Evolutionary conservation across 2,888 invertebrate genomes (phyloP), one percentile per base, ranked within the genome.

Genomic region (Dicycla oo): DNA sequence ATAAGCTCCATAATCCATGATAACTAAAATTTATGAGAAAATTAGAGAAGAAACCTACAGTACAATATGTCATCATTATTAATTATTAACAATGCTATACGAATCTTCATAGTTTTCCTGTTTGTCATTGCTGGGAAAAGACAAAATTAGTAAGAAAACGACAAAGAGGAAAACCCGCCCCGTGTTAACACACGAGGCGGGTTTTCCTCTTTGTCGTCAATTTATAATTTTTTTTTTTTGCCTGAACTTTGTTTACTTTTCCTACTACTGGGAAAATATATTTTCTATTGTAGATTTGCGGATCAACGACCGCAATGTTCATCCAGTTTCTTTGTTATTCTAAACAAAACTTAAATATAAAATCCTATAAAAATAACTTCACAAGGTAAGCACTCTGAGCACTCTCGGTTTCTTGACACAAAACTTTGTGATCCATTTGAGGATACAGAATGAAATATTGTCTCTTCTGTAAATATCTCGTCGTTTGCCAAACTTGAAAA

Each of bases 391-490:
- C 30, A 34, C 47, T 23, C n/a, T 13, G 8, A 70, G 40, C 13
- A 49, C n/a, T 43, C 38, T 51, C 45, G 4, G 13, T 11, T 56
- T 57, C 23, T 57, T 62, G 7, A 45, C 34, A 43, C 6, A 3
- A 49, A 49, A 60, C 53, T 49, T 60, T 69, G 40, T 20, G 40
- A 63, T 63, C 26, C 58, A 43, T 67, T 75, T 64, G 18, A 67
- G 38, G 23, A 53, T 26, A 34, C 7, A 57, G 11, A 47, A 68
- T 73, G 38, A 73, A 69, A 62, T 58, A 68, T 54, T 60, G 26
- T 54, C 11, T 7, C 18, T 49, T 74, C n/a, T 58, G 20, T 38
- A 6, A n/a, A 57, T 38, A 26, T 34, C 5, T 30, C 30, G 3
- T 4, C 15, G 7, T 60, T 38, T 51, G 15, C 15, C 13, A 30